Evolutionary conservation across 2,888 invertebrate genomes (phyloP), one percentile per base, ranked within the genome.

Genomic region (Ophion ellenae): DNA sequence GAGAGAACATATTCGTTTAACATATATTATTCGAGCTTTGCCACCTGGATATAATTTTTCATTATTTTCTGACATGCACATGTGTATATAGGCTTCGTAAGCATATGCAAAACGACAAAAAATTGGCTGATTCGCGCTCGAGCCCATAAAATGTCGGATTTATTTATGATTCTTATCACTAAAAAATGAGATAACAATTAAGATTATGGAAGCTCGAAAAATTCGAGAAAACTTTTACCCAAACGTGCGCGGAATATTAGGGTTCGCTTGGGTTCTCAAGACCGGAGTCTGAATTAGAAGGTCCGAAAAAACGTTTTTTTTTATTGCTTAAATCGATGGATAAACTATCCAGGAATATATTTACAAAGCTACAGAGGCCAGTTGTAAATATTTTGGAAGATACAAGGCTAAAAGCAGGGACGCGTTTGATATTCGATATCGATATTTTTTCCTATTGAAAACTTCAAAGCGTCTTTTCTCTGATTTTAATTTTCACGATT

Each of bases 21-120:
- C 53, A 53, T 53, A 74, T 69, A 78, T 40, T 40, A 17, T 64
- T 47, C 45, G 70, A 47, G 32, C 40, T 80, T 47, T 63, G 59
- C 74, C 69, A 66, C 64, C 66, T 67, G 53, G 57, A 81, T 86
- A 76, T 28, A 78, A 78, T 63, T 76, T 80, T 67, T 74, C 36
- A 74, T 81, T 73, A 61, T 79, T 32, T 63, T 63, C 47, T 47
- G 40, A 67, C 57, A 14, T 53, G 17, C 14, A 17, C 14, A 17
- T 14, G 1, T 17, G 14, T 53, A 53, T 53, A 17, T 17, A 14
- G 40, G 5, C 9, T 53, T 14, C 17, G 14, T 14, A 47, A 17
- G 17, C 17, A 53, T 53, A 53, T 14, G 2, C 17, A 17, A 17
- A 53, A 17, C 5, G 53, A 53, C 7, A 47, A 17, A 53, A 53